Percentiles rank a stretch among this genome's conserved stretches.
Evolutionary conservation across 92 coral and sea anemone species (phyloP).

Genomic region (Epizoanthus rinbou): DNA sequence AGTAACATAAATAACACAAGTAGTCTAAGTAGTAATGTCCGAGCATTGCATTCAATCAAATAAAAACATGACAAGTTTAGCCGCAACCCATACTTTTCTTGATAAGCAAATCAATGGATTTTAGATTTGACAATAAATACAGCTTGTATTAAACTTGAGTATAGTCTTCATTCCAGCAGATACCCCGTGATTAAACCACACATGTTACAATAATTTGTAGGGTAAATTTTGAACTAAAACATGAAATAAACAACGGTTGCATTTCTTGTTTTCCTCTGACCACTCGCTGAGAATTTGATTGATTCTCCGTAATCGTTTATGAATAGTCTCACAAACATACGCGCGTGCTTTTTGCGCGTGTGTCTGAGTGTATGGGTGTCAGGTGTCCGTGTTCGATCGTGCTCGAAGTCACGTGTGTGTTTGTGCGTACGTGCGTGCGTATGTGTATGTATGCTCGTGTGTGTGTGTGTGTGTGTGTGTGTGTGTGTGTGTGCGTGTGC

Average conservation of each 20-base stretch:
- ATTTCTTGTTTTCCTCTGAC: constrained; percentile 17
- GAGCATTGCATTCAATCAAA: neutral
- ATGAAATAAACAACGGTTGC: constrained; percentile 19
- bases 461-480: no score
- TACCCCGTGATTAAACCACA: constrained; percentile 24
- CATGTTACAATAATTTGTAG: neutral
- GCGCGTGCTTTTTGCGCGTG: constrained; percentile 6
- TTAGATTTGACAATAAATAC: neutral
- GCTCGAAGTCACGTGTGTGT: no score
- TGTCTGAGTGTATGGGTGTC: neutral
- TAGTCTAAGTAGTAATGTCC: neutral
- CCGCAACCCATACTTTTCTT: neutral
- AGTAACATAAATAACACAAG: neutral
- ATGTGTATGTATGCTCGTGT: no score
- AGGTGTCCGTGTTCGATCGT: no score
- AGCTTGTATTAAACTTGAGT: neutral
- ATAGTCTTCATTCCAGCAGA: neutral
- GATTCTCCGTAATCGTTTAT: constrained; percentile 4
- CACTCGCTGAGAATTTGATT: constrained; percentile 27
- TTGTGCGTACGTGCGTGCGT: no score
- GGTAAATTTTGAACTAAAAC: constrained; percentile 6
- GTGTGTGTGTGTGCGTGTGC: no score
- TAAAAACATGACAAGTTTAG: neutral
- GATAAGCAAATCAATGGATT: neutral
- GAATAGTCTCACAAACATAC: no score